These are phyloP conservation scores for Morpho achilles DNA, from an alignment of 2,888 invertebrate genomes.

Conservation along the genomic window DNA sequence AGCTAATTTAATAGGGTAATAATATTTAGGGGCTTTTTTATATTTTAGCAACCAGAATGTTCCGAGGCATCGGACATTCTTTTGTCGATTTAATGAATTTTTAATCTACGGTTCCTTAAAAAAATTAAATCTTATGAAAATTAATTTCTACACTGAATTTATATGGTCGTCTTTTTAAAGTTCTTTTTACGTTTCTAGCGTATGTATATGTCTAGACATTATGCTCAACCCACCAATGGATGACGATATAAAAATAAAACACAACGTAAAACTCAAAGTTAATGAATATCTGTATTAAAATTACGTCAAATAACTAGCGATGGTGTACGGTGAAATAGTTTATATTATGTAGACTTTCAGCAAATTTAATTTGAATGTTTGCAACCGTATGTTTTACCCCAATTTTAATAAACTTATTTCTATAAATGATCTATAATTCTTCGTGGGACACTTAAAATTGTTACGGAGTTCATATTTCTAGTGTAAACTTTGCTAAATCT, in stretches of 20 bases:
- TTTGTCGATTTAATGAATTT: slow-evolving; percentile 7
- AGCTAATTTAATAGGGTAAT: slow-evolving; percentile 69
- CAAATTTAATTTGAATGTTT: too few relatives aligned
- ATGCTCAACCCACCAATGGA: slow-evolving; percentile 18
- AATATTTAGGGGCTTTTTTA: slow-evolving; percentile 56
- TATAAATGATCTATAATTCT: too few relatives aligned
- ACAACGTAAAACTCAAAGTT: too few relatives aligned
- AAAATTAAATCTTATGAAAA: too few relatives aligned
- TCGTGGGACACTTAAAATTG: too few relatives aligned
- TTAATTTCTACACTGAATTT: slow-evolving; percentile 2
- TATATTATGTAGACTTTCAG: too few relatives aligned
- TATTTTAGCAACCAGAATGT: slow-evolving; percentile 37
- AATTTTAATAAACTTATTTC: too few relatives aligned
- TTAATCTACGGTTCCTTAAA: neutral
- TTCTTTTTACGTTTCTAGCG: slow-evolving; percentile 4
- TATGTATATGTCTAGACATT: slow-evolving; percentile 6
- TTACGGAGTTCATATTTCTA: too few relatives aligned
- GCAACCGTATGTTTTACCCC: too few relatives aligned
- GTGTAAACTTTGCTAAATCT: neutral
- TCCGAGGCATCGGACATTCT: slow-evolving; percentile 33
- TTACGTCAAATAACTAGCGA: too few relatives aligned
- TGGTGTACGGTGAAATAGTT: too few relatives aligned
- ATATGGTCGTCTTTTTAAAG: slow-evolving; percentile 7
- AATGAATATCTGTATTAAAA: too few relatives aligned
- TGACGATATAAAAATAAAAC: slow-evolving; percentile 5